Base-by-base conservation (phyloP, 2,113 vertebrate genomes). In the Laterallus jamaicensis region DNA sequence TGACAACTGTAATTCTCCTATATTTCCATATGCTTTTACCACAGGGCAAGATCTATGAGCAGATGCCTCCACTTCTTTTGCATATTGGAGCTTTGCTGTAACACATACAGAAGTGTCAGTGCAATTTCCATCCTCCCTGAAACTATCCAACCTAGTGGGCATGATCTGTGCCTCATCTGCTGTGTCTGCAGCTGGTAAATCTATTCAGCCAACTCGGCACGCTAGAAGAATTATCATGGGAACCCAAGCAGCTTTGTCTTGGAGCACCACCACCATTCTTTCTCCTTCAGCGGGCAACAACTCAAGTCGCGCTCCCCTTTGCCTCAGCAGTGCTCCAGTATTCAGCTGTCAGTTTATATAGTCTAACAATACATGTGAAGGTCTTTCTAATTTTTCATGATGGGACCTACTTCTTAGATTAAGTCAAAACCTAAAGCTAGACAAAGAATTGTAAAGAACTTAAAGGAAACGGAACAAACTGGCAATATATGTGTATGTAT, bases 141-240 rank as follows among this genome's bases (percentile, higher is more conserved):
- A 86, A 80, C 55, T 55, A 47, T 37, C 55, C 78, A 88, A 59
- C 15, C 63, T 40, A 66, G 31, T 47, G 37, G 58, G 67, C 54
- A 35, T 3, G 37, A 60, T 68, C 52, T 75, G 22, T 74, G 62
- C 56, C 56, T 92, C 56, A 71, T 90, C 81, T 78, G 90, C 83
- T 31, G 44, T 8, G 39, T 71, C 66, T 86, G 82, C 82, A 94
- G 92, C 60, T 82, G 80, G 60, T 50, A 58, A 88, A 71, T 37
- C 82, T 79, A 82, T 91, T 91, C 76, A 94, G 88, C 22, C 49
- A 86, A 19, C 42, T 68, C 83, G 40, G 31, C 69, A 44, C 77
- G 80, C 86, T 95, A 90, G 64, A 86, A 79, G 73, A 94, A 90
- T 92, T 91, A 90, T 44, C 92, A 86, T 9, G 80, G 59, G 79